Evolutionary conservation across 2,797 vertebrate genomes (phyloP), one percentile per base, ranked within the genome.

Genomic region (Melanotaenia trifasciata): DNA sequence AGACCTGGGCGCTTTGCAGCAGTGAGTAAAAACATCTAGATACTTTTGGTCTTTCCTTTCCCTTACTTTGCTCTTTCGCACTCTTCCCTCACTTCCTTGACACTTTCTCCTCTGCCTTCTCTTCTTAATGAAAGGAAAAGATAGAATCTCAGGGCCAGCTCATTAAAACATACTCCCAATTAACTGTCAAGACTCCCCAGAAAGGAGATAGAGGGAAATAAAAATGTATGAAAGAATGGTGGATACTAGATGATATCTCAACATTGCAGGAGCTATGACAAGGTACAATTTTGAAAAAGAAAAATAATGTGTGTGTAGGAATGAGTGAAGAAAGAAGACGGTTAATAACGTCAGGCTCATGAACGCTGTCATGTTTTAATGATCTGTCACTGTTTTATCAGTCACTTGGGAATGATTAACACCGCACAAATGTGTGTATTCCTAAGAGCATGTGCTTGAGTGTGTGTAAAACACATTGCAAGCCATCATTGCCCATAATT

Each of bases 101-200:
- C 80, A 58, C 58, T 1, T 12, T 33, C 70, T 72, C 61, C 57
- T 51, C 43, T 45, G 50, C 64, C 64, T 68, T 67, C 24, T 26
- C 70, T 68, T 69, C 79, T 61, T 87, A 90, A 90, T 90, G 82
- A 89, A 87, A 85, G 74, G 54, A 74, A 64, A 71, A 84, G 83
- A 87, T 83, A 72, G 67, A 68, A 87, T 89, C 88, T 86, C 74
- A 45, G 63, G 58, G 78, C 80, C 76, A 64, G 67, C 90, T 90
- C 85, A 85, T 90, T 90, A 86, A 90, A 90, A 82, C 70, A 38
- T 69, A 14, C 70, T 83, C 79, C 78, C 88, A 85, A 89, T 90
- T 91, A 87, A 73, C 81, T 81, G 81, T 88, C 77, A 83, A 32
- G 43, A 53, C 59, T 78, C 68, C 81, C 70, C 66, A 76, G 70